Evolutionary conservation across 2,888 invertebrate species (phyloP), one percentile per base, ranked within the genome.

Genomic region (Synergus japonicus): DNA sequence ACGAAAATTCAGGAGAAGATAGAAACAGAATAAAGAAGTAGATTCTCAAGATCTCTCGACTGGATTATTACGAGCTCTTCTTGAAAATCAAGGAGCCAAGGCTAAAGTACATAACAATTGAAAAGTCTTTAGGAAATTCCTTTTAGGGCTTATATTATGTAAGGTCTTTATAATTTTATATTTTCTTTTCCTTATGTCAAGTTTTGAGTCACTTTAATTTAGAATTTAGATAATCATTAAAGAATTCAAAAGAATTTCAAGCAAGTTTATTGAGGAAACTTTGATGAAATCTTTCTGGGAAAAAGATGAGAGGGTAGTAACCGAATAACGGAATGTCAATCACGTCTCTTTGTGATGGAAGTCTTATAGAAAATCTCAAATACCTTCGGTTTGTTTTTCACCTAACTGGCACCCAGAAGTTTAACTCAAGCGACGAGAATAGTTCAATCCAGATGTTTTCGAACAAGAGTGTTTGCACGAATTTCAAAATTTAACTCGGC

Each of bases 371-470:
- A 67, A 67, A 67, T 46, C n/a, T 46, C 22, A 46, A 67, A 67
- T 44, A 67, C 66, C 13, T 67, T 67, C 18, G 22, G 66, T 18
- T 67, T 18, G 22, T 43, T 67, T 67, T 67, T 22, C 44, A 15
- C 43, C 44, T 67, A 44, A 44, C 66, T 44, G 66, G 44, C 43
- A 67, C 44, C 44, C 49, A 69, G 22, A 41, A 69, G n/a, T 54
- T 49, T 12, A n/a, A 69, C 29, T 69, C 49, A 29, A 10, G 49
- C 29, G 73, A 54, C 73, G n/a, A 73, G 37, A 73, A 69, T 69
- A 69, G 69, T 69, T 15, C 49, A 29, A 73, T 54, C 73, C 73
- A 73, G 73, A 73, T 73, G 73, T 49, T 73, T 73, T 73, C 49
- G 37, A 73, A 73, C 73, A 73, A 73, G 73, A 73, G 73, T 73